phyloP scores from a whole-genome alignment of 1,140 invertebrate genomes.

The Atta colombica region DNA sequence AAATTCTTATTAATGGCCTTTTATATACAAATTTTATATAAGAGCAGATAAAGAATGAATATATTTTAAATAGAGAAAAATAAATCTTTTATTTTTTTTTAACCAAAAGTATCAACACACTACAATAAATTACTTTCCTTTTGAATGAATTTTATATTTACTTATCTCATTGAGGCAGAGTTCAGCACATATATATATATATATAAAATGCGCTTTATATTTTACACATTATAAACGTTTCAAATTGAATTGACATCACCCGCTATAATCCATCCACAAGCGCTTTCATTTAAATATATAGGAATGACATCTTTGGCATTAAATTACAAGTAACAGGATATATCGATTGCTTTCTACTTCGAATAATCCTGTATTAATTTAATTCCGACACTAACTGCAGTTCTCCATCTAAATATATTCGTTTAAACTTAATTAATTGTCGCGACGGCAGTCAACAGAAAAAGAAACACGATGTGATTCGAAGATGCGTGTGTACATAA shows the following conservation, averaged over 20 bases:
- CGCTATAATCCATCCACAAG: slow-evolving; percentile 29
- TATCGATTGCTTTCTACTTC: slow-evolving; percentile 49
- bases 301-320: slow-evolving; percentile 40
- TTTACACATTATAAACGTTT: slow-evolving; percentile 47
- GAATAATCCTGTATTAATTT: slow-evolving; percentile 46
- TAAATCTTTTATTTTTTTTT: not conserved
- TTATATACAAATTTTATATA: not conserved
- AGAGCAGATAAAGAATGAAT: not conserved
- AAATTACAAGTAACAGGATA: slow-evolving; percentile 47
- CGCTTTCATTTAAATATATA: slow-evolving; percentile 6
- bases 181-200: slow-evolving; percentile 30
- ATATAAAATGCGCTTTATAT: slow-evolving; percentile 6
- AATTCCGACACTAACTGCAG: slow-evolving; percentile 40
- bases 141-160: slow-evolving; percentile 27
- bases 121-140: slow-evolving; percentile 8
- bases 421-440: slow-evolving; percentile 44
- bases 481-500: slow-evolving; percentile 69
- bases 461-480: slow-evolving; percentile 53
- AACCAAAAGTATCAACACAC: slow-evolving; percentile 13
- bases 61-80: slow-evolving; percentile 1
- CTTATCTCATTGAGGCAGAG: slow-evolving; percentile 48
- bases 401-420: slow-evolving; percentile 27
- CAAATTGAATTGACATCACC: slow-evolving; percentile 24
- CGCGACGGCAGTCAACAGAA: slow-evolving; percentile 39
- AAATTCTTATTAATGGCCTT: not conserved